These are phyloP conservation scores for Esox masquinongy DNA, from an alignment of 2,797 vertebrate species.

Conservation along the genomic window DNA sequence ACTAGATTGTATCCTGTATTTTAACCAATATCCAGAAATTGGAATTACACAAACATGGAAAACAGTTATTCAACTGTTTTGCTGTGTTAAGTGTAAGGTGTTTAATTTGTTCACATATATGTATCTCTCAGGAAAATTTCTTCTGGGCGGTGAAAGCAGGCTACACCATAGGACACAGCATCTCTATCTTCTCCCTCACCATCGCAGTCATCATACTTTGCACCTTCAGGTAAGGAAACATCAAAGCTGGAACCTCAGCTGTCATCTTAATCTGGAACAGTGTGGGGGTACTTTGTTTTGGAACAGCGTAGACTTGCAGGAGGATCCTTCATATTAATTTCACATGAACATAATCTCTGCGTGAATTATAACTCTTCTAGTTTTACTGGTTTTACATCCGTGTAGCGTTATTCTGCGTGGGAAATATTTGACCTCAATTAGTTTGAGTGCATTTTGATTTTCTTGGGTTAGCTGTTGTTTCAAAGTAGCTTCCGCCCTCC, in stretches of 20 bases:
- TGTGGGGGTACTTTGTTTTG: background rate
- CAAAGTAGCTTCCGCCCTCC: too few species aligned
- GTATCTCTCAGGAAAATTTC: constrained; percentile 72
- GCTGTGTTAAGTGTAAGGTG: background rate
- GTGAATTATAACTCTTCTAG: background rate
- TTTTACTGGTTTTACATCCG: background rate
- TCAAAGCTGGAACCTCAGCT: constrained; percentile 6
- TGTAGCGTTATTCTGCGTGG: too few species aligned
- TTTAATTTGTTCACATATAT: background rate
- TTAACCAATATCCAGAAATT: background rate
- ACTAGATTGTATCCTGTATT: background rate
- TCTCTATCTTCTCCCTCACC: constrained; percentile 87
- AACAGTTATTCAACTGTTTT: background rate
- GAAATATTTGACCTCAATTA: too few species aligned
- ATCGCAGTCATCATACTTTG: constrained; percentile 82
- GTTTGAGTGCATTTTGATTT: too few species aligned
- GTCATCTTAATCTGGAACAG: background rate
- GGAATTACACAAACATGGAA: background rate
- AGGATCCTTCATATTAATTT: background rate
- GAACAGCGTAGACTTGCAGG: background rate
- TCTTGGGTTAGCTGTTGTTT: too few species aligned
- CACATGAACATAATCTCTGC: background rate
- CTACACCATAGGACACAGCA: constrained; percentile 91
- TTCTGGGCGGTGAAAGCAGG: constrained; percentile 84
- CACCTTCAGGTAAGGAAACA: constrained; percentile 72